Percentiles rank a stretch among this genome's conserved stretches.
Evolutionary conservation across 2,888 invertebrate species (phyloP).

Genomic region (Caenorhabditis sp.): DNA sequence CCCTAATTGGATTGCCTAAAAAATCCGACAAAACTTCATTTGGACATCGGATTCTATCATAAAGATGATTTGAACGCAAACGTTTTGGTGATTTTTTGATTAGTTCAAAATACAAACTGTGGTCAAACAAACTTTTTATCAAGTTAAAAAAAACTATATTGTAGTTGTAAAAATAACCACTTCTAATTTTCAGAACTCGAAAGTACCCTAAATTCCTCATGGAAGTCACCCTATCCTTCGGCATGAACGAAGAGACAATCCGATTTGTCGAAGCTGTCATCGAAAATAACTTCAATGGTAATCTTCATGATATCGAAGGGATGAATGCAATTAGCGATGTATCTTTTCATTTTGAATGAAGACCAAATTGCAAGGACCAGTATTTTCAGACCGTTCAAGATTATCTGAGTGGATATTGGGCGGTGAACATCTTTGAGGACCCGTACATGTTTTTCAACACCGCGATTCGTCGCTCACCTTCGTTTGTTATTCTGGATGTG

Average conservation of each 20-base stretch:
- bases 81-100: too few species aligned
- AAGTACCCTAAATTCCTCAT: conserved; percentile 29
- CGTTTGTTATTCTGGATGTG: conserved; percentile 35
- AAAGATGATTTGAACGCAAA: too few species aligned
- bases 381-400: conserved; percentile 25
- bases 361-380: too few species aligned
- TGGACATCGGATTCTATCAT: too few species aligned
- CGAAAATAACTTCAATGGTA: conserved; percentile 25
- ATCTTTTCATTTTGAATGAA: background rate
- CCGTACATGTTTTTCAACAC: conserved; percentile 34
- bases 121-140: too few species aligned
- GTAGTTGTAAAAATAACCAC: too few species aligned
- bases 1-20: too few species aligned
- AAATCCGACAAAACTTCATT: too few species aligned
- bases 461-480: conserved; percentile 2
- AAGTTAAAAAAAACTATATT: too few species aligned
- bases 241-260: conserved; percentile 29
- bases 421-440: conserved; percentile 18
- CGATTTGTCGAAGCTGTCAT: conserved; percentile 30
- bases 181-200: conserved; percentile 6
- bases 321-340: conserved; percentile 24
- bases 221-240: conserved; percentile 28
- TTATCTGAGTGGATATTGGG: conserved; percentile 34
- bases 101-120: too few species aligned
- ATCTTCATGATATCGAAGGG: conserved; percentile 15